Conservation (phyloP, 2,113 vertebrate species). For the Petrocephalus zakoni region DNA sequence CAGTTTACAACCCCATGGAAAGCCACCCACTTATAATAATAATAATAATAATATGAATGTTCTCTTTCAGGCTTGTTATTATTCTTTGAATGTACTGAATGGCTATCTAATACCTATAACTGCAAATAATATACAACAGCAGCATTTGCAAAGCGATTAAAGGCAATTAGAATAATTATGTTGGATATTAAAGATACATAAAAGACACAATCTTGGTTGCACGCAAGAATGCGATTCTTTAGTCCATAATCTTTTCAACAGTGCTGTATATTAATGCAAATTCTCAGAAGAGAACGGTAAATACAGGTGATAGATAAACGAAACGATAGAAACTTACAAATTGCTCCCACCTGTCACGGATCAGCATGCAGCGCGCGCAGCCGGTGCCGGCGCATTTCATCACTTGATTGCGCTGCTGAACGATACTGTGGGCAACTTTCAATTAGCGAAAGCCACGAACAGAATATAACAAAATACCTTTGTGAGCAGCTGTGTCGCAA, state of each 20-base stretch:
- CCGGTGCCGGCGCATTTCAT: neutral
- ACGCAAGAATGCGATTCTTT: neutral
- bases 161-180: neutral
- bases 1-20: neutral
- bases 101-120: neutral
- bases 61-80: neutral
- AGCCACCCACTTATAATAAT: neutral
- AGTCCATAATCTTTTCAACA: neutral
- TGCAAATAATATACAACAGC: neutral
- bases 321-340: neutral
- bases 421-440: conserved; percentile 3
- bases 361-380: conserved; percentile 4
- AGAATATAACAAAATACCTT: conserved; percentile 29
- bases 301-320: neutral
- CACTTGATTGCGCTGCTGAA: neutral
- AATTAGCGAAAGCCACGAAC: conserved; percentile 20
- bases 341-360: neutral
- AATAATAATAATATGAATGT: neutral
- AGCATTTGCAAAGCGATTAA: neutral
- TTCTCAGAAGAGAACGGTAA: neutral
- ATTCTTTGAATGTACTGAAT: neutral
- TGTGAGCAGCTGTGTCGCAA: conserved; percentile 14
- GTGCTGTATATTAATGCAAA: neutral
- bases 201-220: neutral
- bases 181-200: neutral